Evolutionary conservation across 2,797 vertebrate species (phyloP), one percentile per base, ranked within the genome.

Genomic region (Acanthurus leucopareius): DNA sequence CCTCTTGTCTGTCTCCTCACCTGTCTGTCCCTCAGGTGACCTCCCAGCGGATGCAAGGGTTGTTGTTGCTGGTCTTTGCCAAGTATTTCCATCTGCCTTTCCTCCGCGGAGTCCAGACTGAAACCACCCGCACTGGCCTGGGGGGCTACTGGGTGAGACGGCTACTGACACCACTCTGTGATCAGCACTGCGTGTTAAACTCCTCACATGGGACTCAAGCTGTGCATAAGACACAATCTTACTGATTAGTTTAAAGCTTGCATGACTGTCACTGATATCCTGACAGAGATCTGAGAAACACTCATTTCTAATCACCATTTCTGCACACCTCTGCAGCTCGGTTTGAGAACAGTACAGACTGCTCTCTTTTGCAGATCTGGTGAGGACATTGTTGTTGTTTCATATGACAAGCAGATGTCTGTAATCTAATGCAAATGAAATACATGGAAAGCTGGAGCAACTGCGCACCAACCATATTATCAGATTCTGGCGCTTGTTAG

Each of bases 81-180:
- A 99, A 99, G 88, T 99, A 99, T 89, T 99, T 95, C 89, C 98
- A 98, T 90, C 94, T 99, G 72, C 98, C 98, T 4, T 99, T 97
- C 89, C 95, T 99, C 83, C 94, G 97, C 63, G 96, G 97, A 58
- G 95, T 99, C 89, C 97, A 98, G 94, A 99, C 97, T 0, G 97
- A 98, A 85, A 98, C 96, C 92, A 99, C 98, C 0, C 96, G 98
- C 85, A 99, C 98, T 0, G 98, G 98, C 35, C 94, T 99, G 57
- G 98, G 98, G 9, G 98, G 98, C 77, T 99, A 99, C 92, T 99
- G 98, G 98, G 98, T 99, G 90, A 96, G 97, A 81, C 19, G 10
- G 32, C 63, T 28, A 19, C 62, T 72, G 62, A 86, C 64, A 66
- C 67, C 38, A 20, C 28, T 35, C 75, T 87, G 59, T 72, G 22